These are phyloP conservation scores for Rhodinocichla rosea DNA, from an alignment of 2,113 vertebrate genomes.

Conservation along the genomic window DNA sequence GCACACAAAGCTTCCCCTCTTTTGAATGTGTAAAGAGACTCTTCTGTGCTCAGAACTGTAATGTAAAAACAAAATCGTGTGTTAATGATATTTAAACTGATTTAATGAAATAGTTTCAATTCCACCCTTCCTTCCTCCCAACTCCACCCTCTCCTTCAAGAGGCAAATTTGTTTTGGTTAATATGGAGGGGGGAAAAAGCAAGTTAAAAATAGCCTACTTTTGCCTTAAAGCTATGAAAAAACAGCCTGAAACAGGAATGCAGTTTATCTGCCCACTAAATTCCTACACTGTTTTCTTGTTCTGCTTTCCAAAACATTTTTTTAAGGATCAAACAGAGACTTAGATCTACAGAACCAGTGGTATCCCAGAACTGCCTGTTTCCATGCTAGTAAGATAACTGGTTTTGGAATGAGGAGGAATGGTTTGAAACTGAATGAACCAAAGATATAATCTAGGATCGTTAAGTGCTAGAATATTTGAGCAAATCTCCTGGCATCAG, in stretches of 20 bases:
- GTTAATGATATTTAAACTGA: neutral
- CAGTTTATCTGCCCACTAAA: slow-evolving; percentile 15
- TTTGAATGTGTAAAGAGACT: neutral
- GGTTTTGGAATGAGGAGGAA: neutral
- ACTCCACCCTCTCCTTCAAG: slow-evolving; percentile 2
- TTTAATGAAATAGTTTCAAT: neutral
- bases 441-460: neutral
- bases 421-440: neutral
- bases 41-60: neutral
- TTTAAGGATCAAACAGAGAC: neutral
- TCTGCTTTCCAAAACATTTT: slow-evolving; percentile 5
- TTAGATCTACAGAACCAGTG: neutral
- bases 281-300: neutral
- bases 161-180: neutral
- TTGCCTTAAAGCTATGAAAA: slow-evolving; percentile 13
- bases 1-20: neutral
- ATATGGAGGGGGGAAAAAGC: neutral
- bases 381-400: neutral
- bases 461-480: neutral
- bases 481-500: neutral
- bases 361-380: neutral
- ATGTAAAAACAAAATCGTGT: neutral
- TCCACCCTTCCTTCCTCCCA: slow-evolving; percentile 39
- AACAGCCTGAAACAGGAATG: slow-evolving; percentile 30
- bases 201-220: slow-evolving; percentile 22